phyloP scores from a whole-genome alignment of 2,113 vertebrate genomes.

The Cololabis saira region DNA sequence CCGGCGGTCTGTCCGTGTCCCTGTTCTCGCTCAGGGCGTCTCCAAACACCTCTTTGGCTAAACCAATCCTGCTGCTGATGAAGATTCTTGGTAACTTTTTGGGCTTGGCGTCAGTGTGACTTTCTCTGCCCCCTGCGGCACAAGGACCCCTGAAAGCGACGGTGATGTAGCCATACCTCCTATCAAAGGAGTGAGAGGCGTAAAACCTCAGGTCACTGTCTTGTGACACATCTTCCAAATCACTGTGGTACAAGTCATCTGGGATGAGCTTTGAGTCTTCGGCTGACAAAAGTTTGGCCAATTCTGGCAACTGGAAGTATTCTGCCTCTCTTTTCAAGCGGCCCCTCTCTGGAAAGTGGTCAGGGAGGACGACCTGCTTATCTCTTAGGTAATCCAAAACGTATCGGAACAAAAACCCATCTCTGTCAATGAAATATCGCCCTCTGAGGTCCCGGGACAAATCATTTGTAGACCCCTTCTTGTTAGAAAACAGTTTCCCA shows the following conservation, averaged over 20 bases:
- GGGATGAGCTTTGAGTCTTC: slow-evolving; percentile 89
- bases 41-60: slow-evolving; percentile 97
- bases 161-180: slow-evolving; percentile 95
- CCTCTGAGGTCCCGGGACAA: slow-evolving; percentile 94
- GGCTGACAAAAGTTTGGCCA: slow-evolving; percentile 89
- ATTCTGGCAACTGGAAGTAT: slow-evolving; percentile 94
- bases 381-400: slow-evolving; percentile 99
- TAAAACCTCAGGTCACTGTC: slow-evolving; percentile 91
- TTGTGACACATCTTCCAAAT: slow-evolving; percentile 92
- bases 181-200: slow-evolving; percentile 85
- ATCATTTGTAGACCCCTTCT: slow-evolving; percentile 89
- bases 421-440: slow-evolving; percentile 96
- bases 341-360: slow-evolving; percentile 96
- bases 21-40: slow-evolving; percentile 95
- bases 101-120: slow-evolving; percentile 89
- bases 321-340: slow-evolving; percentile 95
- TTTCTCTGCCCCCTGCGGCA: slow-evolving; percentile 84
- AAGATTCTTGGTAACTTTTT: slow-evolving; percentile 94
- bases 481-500: slow-evolving; percentile 94
- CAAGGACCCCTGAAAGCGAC: slow-evolving; percentile 90
- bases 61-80: slow-evolving; percentile 93
- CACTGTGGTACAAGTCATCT: slow-evolving; percentile 90
- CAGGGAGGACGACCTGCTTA: slow-evolving; percentile 95
- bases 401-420: slow-evolving; percentile 97
- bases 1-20: slow-evolving; percentile 90